These are phyloP conservation scores for Shargacucullia verbasci DNA, from an alignment of 2,888 invertebrate genomes.

Conservation along the genomic window DNA sequence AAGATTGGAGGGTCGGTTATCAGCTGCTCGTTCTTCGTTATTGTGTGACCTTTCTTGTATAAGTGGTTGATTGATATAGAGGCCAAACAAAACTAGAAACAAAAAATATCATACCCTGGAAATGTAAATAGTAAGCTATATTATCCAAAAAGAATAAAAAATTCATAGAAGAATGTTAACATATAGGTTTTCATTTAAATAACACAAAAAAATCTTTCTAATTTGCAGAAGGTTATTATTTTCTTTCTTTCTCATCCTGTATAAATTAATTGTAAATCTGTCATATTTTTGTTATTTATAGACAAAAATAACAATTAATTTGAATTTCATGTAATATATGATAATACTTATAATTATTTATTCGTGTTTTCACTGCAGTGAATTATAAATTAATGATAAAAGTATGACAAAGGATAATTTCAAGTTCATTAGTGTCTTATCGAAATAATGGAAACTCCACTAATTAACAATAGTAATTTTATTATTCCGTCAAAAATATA, in stretches of 20 bases:
- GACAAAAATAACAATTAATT: too few species aligned
- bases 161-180: too few species aligned
- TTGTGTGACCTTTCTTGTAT: neutral
- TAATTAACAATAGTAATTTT: conserved; percentile 15
- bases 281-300: too few species aligned
- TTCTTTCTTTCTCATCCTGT: too few species aligned
- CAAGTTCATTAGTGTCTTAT: conserved; percentile 25
- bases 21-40: conserved; percentile 3
- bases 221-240: too few species aligned
- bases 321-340: neutral
- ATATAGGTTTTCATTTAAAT: too few species aligned
- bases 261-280: too few species aligned
- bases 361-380: neutral
- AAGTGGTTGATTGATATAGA: neutral
- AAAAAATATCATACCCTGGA: too few species aligned
- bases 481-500: conserved; percentile 24
- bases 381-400: conserved; percentile 12
- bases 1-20: conserved; percentile 2
- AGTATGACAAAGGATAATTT: conserved; percentile 11
- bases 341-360: too few species aligned
- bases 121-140: too few species aligned
- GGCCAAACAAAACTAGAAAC: neutral
- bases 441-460: conserved; percentile 18
- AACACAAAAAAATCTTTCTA: too few species aligned
- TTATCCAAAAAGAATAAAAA: too few species aligned